These are phyloP conservation scores for Epizoanthus scotinus DNA, from an alignment of 92 coral and sea anemone genomes.

Conservation along the genomic window DNA sequence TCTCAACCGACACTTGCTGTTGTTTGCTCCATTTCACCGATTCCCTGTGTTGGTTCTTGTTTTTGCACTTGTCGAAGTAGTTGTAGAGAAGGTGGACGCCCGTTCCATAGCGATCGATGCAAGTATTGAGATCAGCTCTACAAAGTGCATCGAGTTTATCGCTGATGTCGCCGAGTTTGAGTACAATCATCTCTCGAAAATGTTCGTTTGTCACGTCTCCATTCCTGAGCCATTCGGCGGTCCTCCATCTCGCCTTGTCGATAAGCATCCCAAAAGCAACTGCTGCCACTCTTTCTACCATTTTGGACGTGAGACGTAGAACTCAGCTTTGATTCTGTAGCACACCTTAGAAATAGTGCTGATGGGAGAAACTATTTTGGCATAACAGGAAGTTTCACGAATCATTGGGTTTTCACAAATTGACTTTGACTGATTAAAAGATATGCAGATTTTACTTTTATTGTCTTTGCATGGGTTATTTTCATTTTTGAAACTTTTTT, in stretches of 20 bases:
- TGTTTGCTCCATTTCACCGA: neutral
- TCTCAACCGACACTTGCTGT: neutral
- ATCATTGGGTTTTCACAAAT: too few relatives aligned
- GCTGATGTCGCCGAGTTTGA: slow-evolving; percentile 36
- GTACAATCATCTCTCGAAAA: slow-evolving; percentile 39
- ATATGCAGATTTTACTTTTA: too few relatives aligned
- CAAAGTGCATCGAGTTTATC: slow-evolving; percentile 33
- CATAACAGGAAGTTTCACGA: too few relatives aligned
- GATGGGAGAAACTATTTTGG: too few relatives aligned
- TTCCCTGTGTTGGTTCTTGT: neutral
- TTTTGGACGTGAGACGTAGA: neutral
- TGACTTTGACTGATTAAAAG: too few relatives aligned
- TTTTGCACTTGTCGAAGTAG: slow-evolving; percentile 1
- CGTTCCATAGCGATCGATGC: slow-evolving; percentile 18
- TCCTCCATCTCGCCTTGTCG: slow-evolving; percentile 17
- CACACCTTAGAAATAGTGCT: too few relatives aligned
- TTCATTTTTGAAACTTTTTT: too few relatives aligned
- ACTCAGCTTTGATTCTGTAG: neutral
- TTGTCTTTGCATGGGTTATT: too few relatives aligned
- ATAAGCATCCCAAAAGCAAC: neutral
- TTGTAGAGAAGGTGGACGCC: slow-evolving; percentile 37
- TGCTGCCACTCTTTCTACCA: neutral
- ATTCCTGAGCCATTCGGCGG: slow-evolving; percentile 24
- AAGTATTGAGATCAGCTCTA: slow-evolving; percentile 28
- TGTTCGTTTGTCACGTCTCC: slow-evolving; percentile 23